Evolutionary conservation across 2,888 invertebrate species (phyloP).

Genomic region (Ethmia dodecea): DNA sequence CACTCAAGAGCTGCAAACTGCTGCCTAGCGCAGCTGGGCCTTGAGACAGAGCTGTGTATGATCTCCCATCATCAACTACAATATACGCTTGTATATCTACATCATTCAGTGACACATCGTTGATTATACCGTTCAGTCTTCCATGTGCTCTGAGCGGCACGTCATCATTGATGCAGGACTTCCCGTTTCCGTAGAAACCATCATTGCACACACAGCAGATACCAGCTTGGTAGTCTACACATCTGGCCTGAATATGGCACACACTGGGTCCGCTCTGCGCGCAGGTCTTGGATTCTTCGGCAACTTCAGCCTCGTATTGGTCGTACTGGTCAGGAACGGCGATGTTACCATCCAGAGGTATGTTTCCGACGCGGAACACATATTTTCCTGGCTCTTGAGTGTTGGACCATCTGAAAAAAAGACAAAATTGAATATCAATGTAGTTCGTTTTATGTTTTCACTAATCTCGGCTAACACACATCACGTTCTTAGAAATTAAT

Average conservation of each 20-base stretch:
- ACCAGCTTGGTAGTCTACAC: slow-evolving; percentile 88
- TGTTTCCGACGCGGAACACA: slow-evolving; percentile 89
- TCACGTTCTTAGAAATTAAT: no score
- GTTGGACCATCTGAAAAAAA: slow-evolving; percentile 87
- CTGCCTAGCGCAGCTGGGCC: slow-evolving; percentile 85
- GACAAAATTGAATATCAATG: no score
- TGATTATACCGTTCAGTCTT: slow-evolving; percentile 89
- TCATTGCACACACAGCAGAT: slow-evolving; percentile 93
- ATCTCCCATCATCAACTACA: slow-evolving; percentile 89
- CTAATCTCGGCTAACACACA: no score
- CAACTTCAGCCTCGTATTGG: slow-evolving; percentile 56
- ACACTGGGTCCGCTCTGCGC: slow-evolving; percentile 81
- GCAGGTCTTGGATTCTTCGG: slow-evolving; percentile 74
- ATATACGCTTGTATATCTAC: slow-evolving; percentile 95
- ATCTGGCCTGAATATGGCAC: slow-evolving; percentile 90
- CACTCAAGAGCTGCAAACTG: slow-evolving; percentile 88
- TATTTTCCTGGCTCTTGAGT: slow-evolving; percentile 90
- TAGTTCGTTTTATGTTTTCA: no score
- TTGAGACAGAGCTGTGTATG: slow-evolving; percentile 93
- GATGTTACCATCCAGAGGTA: slow-evolving; percentile 79
- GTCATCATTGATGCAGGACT: slow-evolving; percentile 90
- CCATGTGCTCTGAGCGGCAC: slow-evolving; percentile 93
- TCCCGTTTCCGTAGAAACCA: slow-evolving; percentile 96
- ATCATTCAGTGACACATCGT: slow-evolving; percentile 84
- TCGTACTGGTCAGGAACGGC: slow-evolving; percentile 81